These are phyloP conservation scores for Boulengeromyrus knoepffleri DNA, from an alignment of 2,113 vertebrate genomes.

Conservation along the genomic window DNA sequence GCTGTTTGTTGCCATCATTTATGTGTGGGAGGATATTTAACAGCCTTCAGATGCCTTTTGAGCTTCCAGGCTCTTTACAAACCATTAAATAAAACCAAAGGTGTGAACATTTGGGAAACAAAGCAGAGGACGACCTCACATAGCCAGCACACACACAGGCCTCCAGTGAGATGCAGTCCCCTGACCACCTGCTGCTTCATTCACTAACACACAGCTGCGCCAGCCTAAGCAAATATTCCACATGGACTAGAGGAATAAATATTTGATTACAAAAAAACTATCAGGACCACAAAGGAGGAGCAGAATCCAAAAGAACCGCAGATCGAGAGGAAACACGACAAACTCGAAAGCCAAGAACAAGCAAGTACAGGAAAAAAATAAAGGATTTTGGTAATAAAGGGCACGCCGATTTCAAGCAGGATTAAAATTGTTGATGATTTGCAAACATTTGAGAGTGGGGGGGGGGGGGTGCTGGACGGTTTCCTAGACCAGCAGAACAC, in stretches of 20 bases:
- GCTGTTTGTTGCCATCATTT: neutral
- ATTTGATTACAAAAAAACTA: neutral
- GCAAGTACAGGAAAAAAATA: neutral
- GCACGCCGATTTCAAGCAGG: neutral
- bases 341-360: neutral
- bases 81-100: constrained; percentile 18
- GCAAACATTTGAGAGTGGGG: neutral
- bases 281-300: neutral
- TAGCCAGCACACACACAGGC: constrained; percentile 21
- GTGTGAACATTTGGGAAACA: constrained; percentile 29
- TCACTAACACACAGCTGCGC: constrained; percentile 34
- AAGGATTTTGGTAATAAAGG: neutral
- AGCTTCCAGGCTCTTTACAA: constrained; percentile 28
- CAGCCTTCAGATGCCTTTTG: constrained; percentile 16
- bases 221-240: constrained; percentile 23
- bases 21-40: neutral
- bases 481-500: neutral
- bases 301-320: neutral
- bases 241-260: constrained; percentile 1
- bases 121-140: constrained; percentile 26
- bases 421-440: neutral
- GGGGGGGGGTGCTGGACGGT: neutral
- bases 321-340: neutral
- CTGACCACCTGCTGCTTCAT: constrained; percentile 36
- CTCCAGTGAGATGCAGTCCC: constrained; percentile 8